These are phyloP conservation scores for Fopius arisanus DNA, from an alignment of 1,140 invertebrate genomes.

Conservation along the genomic window DNA sequence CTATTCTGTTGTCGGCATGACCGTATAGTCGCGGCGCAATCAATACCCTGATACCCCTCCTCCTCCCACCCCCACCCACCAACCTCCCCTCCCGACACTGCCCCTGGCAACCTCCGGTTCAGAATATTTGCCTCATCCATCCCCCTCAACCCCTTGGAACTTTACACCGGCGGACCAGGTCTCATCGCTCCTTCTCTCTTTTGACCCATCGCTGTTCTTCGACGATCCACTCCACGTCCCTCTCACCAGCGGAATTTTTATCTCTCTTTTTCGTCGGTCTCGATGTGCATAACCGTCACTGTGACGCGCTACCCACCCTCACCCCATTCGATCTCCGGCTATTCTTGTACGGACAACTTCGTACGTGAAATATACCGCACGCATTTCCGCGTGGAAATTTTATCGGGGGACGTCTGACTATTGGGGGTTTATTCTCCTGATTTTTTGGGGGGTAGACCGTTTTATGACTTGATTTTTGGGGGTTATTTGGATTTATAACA, in stretches of 20 bases:
- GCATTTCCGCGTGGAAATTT: conserved; percentile 15
- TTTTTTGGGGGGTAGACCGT: too few species aligned
- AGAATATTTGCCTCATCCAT: conserved; percentile 3
- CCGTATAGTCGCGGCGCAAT: conserved; percentile 62
- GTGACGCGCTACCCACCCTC: neutral
- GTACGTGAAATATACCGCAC: neutral
- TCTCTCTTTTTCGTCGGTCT: neutral
- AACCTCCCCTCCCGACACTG: conserved; percentile 15
- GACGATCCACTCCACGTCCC: neutral
- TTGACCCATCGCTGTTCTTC: neutral
- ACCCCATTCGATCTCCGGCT: neutral
- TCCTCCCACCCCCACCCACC: conserved; percentile 40
- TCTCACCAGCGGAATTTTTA: conserved; percentile 17
- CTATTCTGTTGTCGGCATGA: conserved; percentile 26
- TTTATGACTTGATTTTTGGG: too few species aligned
- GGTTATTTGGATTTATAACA: too few species aligned
- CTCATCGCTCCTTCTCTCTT: neutral
- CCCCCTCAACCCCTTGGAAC: neutral
- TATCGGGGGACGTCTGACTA: neutral
- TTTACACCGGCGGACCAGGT: conserved; percentile 13
- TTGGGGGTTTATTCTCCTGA: too few species aligned
- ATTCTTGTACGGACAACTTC: neutral
- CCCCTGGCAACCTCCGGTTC: conserved; percentile 12
- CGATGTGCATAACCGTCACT: neutral
- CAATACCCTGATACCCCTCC: conserved; percentile 57